Conservation (phyloP, 2,113 vertebrate genomes). For the Psephotus haematonotus region DNA sequence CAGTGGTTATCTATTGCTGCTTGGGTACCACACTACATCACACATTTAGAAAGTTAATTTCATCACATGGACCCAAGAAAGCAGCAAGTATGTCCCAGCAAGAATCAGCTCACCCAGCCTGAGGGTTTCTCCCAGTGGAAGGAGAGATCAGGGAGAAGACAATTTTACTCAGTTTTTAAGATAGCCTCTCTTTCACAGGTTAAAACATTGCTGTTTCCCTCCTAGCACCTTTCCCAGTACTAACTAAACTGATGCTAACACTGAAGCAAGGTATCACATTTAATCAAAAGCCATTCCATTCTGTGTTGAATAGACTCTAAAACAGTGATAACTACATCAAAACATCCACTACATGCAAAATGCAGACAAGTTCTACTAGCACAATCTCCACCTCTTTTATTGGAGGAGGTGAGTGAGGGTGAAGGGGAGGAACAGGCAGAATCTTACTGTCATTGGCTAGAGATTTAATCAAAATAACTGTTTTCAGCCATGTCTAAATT, state of each 20-base stretch:
- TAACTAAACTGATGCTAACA: background rate
- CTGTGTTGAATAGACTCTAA: background rate
- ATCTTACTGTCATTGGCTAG: constrained; percentile 17
- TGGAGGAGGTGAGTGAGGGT: background rate
- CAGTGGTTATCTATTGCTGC: background rate
- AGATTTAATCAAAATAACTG: constrained; percentile 52
- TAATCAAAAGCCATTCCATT: background rate
- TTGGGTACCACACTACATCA: background rate
- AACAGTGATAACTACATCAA: background rate
- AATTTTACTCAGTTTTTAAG: background rate
- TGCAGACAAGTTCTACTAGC: background rate
- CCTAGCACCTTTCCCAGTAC: background rate
- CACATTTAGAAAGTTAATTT: background rate
- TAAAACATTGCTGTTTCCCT: fast-evolving
- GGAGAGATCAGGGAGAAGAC: fast-evolving
- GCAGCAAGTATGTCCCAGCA: background rate
- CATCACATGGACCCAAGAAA: background rate
- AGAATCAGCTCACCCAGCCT: background rate
- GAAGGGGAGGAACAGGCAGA: background rate
- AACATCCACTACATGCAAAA: background rate
- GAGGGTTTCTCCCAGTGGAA: fast-evolving
- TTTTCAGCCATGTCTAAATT: constrained; percentile 43
- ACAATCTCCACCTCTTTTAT: background rate
- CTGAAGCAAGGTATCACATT: background rate
- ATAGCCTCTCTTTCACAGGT: background rate